Evolutionary conservation across 2,113 vertebrate genomes (phyloP), one percentile per base, ranked within the genome.

Genomic region (Climacteris rufus): DNA sequence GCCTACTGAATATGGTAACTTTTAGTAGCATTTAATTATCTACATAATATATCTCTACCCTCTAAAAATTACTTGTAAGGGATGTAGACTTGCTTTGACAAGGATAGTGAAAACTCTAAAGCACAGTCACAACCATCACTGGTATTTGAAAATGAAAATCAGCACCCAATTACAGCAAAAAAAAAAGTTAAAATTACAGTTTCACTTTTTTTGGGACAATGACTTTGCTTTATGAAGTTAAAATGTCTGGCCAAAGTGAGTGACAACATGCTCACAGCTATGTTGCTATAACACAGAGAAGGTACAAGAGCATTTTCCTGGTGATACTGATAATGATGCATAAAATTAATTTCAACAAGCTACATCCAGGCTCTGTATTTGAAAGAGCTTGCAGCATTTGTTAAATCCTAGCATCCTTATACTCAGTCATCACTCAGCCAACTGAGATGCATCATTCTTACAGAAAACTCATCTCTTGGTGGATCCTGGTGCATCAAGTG

Each of bases 321-420:
- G 31, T 89, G 44, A 87, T 93, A 59, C 24, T 90, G 82, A 69
- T 10, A 66, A 44, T 9, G 35, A 92, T 40, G 35, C 44, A 52
- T 52, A 96, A 87, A 97, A 91, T 94, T 77, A 52, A 80, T 83
- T 96, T 96, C 80, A 68, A 60, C 31, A 60, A 64, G n/a, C 7
- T 66, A 21, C 60, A 83, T 35, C 45, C 13, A 89, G 31, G 11
- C 25, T 69, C 31, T 65, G 21, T 7, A 7, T 89, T 79, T 95
- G 52, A 63, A 96, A 87, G 18, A 33, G 42, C 5, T 77, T 52
- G 66, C 13, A 59, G 2, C 2, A 24, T 90, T 95, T 94, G 85
- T 50, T 40, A 97, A 93, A 91, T 83, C 74, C 42, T 79, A 92
- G 31, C 27, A 80, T 33, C 15, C 7, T 66, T 70, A 54, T 39